A percentile compares a stretch with the other conserved stretches of the same genome.
Evolutionary conservation across 2,797 vertebrate genomes (phyloP).

Genomic region (Heteromormyrus szaboi): DNA sequence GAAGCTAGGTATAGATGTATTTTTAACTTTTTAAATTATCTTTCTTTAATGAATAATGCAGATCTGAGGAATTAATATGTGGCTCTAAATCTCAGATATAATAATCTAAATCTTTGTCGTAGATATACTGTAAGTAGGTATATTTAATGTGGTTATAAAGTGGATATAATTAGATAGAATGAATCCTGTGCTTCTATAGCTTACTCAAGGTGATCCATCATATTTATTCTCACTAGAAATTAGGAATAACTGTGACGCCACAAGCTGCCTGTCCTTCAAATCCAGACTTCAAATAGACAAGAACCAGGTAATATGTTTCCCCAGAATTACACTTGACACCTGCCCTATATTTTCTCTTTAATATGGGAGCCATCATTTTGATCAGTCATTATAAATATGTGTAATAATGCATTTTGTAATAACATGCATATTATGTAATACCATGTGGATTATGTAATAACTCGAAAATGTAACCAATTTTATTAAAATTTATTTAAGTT

Average conservation of each 20-base stretch:
- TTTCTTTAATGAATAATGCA: not conserved
- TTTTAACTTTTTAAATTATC: not conserved
- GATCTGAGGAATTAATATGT: not conserved
- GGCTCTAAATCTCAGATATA: not conserved
- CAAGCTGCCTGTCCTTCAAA: constrained; percentile 77
- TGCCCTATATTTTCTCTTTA: not conserved
- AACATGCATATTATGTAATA: not conserved
- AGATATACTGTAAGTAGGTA: not conserved
- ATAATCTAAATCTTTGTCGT: not conserved
- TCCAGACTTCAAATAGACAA: constrained; percentile 78
- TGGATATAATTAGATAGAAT: not conserved
- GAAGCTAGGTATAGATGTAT: not conserved
- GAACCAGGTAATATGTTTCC: constrained; percentile 63
- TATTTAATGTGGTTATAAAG: constrained; percentile 3
- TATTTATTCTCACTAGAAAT: constrained; percentile 62
- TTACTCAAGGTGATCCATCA: not conserved
- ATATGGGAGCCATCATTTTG: not conserved
- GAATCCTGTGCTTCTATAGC: not conserved
- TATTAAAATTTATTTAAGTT: not conserved
- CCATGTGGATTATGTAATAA: not conserved
- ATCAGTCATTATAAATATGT: not conserved
- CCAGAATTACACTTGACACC: not conserved
- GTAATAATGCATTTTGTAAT: not conserved
- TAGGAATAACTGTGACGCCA: constrained; percentile 73
- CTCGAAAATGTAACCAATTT: not conserved